A percentile compares a stretch with the other conserved stretches of the same genome.
These are phyloP conservation scores for Arion vulgaris DNA, from an alignment of 1,140 invertebrate genomes.

Conservation along the genomic window DNA sequence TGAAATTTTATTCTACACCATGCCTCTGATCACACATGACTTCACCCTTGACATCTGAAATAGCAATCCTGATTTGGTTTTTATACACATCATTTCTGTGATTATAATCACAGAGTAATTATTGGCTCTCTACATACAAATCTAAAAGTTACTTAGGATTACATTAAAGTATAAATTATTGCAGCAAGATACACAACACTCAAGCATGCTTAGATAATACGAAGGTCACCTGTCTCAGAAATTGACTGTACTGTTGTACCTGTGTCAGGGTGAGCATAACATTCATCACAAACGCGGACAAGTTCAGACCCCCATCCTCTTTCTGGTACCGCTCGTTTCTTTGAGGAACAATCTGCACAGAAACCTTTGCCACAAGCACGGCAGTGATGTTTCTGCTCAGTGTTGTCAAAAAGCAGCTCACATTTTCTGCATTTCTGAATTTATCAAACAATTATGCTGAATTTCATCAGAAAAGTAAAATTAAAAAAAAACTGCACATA, in stretches of 20 bases:
- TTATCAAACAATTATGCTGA: no score
- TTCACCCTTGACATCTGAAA: no score
- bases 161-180: no score
- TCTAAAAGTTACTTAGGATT: no score
- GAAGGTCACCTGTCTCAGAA: slow-evolving; percentile 10
- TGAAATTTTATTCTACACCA: no score
- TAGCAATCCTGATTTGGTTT: no score
- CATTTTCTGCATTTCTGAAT: slow-evolving; percentile 80
- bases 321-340: slow-evolving; percentile 71
- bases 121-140: no score
- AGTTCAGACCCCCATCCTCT: slow-evolving; percentile 72
- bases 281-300: slow-evolving; percentile 74
- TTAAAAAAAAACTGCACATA: no score
- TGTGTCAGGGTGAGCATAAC: slow-evolving; percentile 55
- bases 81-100: no score
- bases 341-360: slow-evolving; percentile 73
- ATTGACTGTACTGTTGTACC: neutral
- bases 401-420: slow-evolving; percentile 71
- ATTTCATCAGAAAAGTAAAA: no score
- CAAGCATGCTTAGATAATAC: neutral
- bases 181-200: neutral
- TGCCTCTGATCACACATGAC: no score
- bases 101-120: no score
- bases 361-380: slow-evolving; percentile 78
- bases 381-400: slow-evolving; percentile 83